Evolutionary conservation across 2,888 invertebrate genomes (phyloP).

Genomic region (Dioctria rufipes): DNA sequence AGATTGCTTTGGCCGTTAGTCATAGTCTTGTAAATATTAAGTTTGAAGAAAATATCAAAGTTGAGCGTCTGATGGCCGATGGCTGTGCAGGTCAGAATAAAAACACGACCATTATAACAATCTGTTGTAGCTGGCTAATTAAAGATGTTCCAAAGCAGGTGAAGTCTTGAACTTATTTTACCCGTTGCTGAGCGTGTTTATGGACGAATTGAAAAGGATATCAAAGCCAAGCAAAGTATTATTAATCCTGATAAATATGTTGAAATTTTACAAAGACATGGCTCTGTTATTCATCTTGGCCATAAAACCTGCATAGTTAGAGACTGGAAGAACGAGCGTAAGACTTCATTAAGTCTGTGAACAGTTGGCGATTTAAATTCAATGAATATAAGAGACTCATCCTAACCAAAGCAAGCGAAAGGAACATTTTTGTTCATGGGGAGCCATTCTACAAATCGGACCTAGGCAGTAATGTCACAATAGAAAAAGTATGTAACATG

Average conservation of each 20-base stretch:
- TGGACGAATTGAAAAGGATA: conserved; percentile 3
- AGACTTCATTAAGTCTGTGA: background rate
- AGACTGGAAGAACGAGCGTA: too few species aligned
- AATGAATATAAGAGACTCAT: background rate
- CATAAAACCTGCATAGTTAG: background rate
- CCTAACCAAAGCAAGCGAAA: background rate
- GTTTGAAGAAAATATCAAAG: background rate
- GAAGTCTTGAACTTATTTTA: conserved; percentile 13
- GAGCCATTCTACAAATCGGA: background rate
- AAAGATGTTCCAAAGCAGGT: background rate
- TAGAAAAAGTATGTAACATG: background rate
- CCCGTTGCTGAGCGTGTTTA: too few species aligned
- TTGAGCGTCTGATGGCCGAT: background rate
- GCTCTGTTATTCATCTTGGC: too few species aligned
- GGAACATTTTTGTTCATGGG: background rate
- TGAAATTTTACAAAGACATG: background rate
- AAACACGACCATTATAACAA: background rate
- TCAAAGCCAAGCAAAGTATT: background rate
- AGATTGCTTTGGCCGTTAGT: background rate
- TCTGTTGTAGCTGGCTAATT: background rate
- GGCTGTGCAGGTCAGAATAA: background rate
- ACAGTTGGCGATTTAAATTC: background rate
- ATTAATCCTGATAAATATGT: background rate
- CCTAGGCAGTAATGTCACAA: background rate
- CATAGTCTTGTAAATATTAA: too few species aligned